These are phyloP conservation scores for Empidonax traillii DNA, from an alignment of 2,113 vertebrate species.

Conservation along the genomic window DNA sequence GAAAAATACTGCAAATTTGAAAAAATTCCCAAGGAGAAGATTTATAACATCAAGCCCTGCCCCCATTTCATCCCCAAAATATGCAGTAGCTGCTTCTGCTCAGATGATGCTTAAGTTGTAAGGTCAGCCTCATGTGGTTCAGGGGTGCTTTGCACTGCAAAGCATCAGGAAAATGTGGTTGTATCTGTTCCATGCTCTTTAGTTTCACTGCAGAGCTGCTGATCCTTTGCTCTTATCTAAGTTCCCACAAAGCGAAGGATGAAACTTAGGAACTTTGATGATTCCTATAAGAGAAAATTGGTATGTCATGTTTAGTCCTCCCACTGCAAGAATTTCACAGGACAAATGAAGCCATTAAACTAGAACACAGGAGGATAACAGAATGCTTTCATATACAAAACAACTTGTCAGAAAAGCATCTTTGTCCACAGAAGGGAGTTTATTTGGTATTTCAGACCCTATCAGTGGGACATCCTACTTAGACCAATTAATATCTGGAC, in stretches of 20 bases:
- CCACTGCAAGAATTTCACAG: neutral
- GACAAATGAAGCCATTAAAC: neutral
- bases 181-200: neutral
- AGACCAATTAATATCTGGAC: neutral
- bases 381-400: neutral
- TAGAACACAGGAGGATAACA: neutral
- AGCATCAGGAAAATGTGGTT: neutral
- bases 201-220: neutral
- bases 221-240: neutral
- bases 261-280: neutral
- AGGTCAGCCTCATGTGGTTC: neutral
- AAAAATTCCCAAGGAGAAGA: neutral
- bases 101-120: neutral
- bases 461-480: neutral
- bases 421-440: neutral
- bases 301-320: neutral
- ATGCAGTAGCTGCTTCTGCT: neutral
- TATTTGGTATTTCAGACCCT: neutral
- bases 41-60: neutral
- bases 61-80: neutral
- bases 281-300: neutral
- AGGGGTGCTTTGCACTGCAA: neutral
- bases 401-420: neutral
- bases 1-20: neutral
- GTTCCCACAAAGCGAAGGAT: neutral